Conservation (phyloP, 2,113 vertebrate genomes). For the Zeus faber region DNA sequence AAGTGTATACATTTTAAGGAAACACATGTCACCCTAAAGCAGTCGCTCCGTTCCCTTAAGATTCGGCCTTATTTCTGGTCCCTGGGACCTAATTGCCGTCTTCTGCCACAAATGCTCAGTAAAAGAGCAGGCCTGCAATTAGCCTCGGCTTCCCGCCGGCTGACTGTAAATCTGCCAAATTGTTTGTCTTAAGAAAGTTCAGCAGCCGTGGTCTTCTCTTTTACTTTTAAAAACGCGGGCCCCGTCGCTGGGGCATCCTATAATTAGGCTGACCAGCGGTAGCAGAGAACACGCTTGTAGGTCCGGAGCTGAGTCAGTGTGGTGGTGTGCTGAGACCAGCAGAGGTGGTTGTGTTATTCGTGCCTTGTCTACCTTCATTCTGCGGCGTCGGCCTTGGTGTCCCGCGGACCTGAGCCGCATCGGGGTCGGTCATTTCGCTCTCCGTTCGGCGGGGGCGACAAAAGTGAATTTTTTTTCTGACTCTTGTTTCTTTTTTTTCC, state of each 20-base stretch:
- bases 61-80: slow-evolving; percentile 53
- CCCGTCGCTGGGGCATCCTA: slow-evolving; percentile 55
- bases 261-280: slow-evolving; percentile 59
- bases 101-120: slow-evolving; percentile 55
- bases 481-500: slow-evolving; percentile 16
- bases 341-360: slow-evolving; percentile 38
- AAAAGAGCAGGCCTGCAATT: slow-evolving; percentile 71
- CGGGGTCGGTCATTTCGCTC: slow-evolving; percentile 18
- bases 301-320: slow-evolving; percentile 43
- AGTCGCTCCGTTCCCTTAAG: slow-evolving; percentile 37
- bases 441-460: slow-evolving; percentile 37
- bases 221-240: slow-evolving; percentile 55
- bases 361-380: slow-evolving; percentile 33
- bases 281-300: slow-evolving; percentile 36
- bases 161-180: slow-evolving; percentile 58
- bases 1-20: slow-evolving; percentile 32
- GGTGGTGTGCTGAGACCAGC: slow-evolving; percentile 41
- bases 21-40: slow-evolving; percentile 32
- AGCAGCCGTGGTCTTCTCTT: slow-evolving; percentile 52
- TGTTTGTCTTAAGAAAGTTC: slow-evolving; percentile 63
- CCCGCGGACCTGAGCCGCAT: slow-evolving; percentile 1
- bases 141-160: slow-evolving; percentile 61
- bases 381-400: slow-evolving; percentile 1
- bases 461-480: slow-evolving; percentile 26
- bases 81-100: slow-evolving; percentile 70